Evolutionary conservation across 1,140 invertebrate species (phyloP), one percentile per base, ranked within the genome.

Genomic region (Hycleus cichorii): DNA sequence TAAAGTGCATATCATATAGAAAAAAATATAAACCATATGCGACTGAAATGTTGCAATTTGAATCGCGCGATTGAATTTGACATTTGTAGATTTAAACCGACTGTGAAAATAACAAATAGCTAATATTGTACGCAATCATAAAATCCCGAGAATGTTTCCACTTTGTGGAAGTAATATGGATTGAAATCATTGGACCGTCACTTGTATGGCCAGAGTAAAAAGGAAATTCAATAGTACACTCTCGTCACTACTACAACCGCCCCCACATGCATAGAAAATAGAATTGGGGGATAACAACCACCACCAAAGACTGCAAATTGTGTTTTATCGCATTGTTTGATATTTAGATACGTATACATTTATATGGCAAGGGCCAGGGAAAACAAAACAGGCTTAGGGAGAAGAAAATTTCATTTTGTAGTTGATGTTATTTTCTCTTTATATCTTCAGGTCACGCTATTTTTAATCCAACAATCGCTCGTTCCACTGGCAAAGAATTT

Each of bases 81-180:
- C 62, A 63, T 63, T 63, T 63, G 62, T 60, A 63, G 62, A 61
- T 55, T 58, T 56, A 64, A 64, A 61, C 62, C 24, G 62, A 27
- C 62, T 61, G 62, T 58, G 62, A 64, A 61, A 64, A 61, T 61
- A 64, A 64, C 62, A 61, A 63, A 64, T 60, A 57, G 59, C 62
- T 64, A 64, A 61, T 64, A 64, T 64, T 56, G 49, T 54, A 48
- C 50, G 49, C 62, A 60, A 64, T 61, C 62, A 61, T 61, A 58
- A 64, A 61, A 60, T 64, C 61, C 61, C 45, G 55, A 58, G 53
- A 59, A 58, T 49, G 56, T 45, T 53, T 53, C 59, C 62, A 61
- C 52, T 57, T 61, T 52, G 50, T 47, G 49, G 56, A 57, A 61
- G 56, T 64, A 64, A 64, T 61, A 55, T 49, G 62, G 51, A 64